Conservation (phyloP, 1,140 invertebrate species). For the Belonocnema kinseyi region DNA sequence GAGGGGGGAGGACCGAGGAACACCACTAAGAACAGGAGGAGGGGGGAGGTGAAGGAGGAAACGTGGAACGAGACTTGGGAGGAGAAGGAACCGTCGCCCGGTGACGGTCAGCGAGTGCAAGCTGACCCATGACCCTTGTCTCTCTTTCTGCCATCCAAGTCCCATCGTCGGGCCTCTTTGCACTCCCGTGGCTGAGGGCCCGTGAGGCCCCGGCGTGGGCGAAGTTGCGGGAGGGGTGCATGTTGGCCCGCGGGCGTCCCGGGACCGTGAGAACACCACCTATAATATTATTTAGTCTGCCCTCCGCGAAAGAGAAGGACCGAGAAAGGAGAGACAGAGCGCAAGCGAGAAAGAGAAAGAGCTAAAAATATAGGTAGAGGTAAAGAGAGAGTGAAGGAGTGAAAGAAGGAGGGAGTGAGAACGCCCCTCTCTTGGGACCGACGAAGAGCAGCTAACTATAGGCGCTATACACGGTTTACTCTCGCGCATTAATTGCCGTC, state of each 20-base stretch:
- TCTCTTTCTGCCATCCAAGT: constrained; percentile 58
- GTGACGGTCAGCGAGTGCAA: constrained; percentile 75
- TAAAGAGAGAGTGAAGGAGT: not conserved
- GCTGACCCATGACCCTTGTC: constrained; percentile 71
- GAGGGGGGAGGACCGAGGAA: constrained; percentile 34
- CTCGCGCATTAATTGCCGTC: constrained; percentile 75
- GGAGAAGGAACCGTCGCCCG: constrained; percentile 70
- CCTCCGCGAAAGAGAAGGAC: constrained; percentile 37
- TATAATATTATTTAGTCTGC: constrained; percentile 77
- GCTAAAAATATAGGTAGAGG: not conserved
- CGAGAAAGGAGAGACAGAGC: not conserved
- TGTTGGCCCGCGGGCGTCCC: constrained; percentile 75
- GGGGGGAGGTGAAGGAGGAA: constrained; percentile 37
- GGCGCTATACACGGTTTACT: constrained; percentile 71
- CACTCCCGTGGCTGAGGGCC: constrained; percentile 39
- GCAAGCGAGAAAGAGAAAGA: not conserved
- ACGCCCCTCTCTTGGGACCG: constrained; percentile 30
- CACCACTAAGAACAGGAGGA: not conserved
- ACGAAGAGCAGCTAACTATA: constrained; percentile 62
- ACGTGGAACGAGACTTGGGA: constrained; percentile 53
- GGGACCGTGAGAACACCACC: constrained; percentile 76
- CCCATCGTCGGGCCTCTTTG: constrained; percentile 42
- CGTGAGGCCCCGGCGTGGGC: constrained; percentile 64
- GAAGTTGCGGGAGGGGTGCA: constrained; percentile 68
- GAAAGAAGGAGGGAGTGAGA: not conserved